Evolutionary conservation across 2,113 vertebrate genomes (phyloP).

Genomic region (Paramormyrops kingsleyae): DNA sequence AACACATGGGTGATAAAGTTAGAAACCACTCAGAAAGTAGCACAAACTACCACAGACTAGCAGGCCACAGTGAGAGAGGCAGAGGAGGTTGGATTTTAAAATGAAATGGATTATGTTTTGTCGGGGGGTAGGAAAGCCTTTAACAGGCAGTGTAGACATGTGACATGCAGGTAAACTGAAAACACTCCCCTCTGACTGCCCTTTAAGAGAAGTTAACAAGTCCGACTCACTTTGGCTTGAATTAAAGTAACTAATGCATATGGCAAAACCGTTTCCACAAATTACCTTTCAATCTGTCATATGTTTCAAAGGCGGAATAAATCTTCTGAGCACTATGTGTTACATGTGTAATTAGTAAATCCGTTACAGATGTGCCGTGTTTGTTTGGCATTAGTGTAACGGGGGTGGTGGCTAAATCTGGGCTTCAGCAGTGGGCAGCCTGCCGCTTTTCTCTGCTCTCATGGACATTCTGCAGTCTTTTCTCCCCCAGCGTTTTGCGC

Average conservation of each 20-base stretch:
- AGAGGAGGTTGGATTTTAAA: neutral
- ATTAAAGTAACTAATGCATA: neutral
- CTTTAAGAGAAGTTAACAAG: neutral
- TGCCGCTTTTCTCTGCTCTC: neutral
- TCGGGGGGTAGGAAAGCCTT: neutral
- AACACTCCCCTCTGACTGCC: neutral
- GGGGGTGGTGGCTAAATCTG: neutral
- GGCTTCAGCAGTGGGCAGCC: neutral
- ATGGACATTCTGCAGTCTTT: neutral
- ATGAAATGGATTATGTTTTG: neutral
- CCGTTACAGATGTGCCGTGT: neutral
- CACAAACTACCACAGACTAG: neutral
- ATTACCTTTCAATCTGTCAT: neutral
- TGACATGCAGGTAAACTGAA: neutral
- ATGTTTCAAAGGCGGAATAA: neutral
- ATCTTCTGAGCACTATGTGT: neutral
- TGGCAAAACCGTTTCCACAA: neutral
- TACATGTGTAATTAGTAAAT: conserved; percentile 3
- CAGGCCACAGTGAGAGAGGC: neutral
- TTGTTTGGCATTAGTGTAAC: neutral
- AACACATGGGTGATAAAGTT: neutral
- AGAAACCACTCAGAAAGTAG: neutral
- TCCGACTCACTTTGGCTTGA: neutral
- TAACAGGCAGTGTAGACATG: neutral
- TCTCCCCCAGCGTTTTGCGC: neutral